Base-by-base conservation (phyloP, 2,113 vertebrate species). In the Heptranchias perlo region DNA sequence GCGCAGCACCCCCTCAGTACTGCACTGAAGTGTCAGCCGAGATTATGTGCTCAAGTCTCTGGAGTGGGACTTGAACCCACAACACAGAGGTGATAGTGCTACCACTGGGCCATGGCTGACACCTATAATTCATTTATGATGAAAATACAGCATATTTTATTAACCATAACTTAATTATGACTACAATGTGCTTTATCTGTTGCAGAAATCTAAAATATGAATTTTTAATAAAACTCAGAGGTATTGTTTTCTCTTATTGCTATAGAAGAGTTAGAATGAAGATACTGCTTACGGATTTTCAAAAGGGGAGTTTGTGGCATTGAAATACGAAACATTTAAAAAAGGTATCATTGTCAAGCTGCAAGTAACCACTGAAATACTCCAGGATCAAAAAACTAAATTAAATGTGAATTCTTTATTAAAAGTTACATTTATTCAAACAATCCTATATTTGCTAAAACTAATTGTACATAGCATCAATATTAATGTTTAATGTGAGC, bases 161-260 rank as follows among this genome's bases (percentile, higher is more conserved):
- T 82, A 39, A 82, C 44, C 76, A 4, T 18, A 44, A 82, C 3
- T 44, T 47, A 82, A 39, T 82, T 82, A 47, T 52, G 44, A 52
- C 49, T 52, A 8, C 49, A 52, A 54, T 31, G 31, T 10, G 6
- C 64, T 62, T 93, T 62, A 10, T 93, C 58, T 93, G 58, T 62
- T 62, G 35, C 89, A 64, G 61, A 62, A 62, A 93, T 93, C 89
- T 39, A 61, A 92, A 92, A 31, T 58, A 39, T 39, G 8, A 11
- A 61, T 18, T 92, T 92, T 39, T 93, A 93, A 93, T 93, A 93
- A 92, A 39, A 64, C 58, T 82, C 78, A 39, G 39, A 39, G 73
- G 39, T 39, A 93, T 93, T 93, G 25, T 62, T 93, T 44, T 62
- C 58, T 93, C 58, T 35, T 14, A 58, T 91, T 35, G 87, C 39